Percentiles rank a stretch among this genome's conserved stretches.
phyloP scores from a whole-genome alignment of 1,140 invertebrate species.

The Thaumetopoea pityocampa region DNA sequence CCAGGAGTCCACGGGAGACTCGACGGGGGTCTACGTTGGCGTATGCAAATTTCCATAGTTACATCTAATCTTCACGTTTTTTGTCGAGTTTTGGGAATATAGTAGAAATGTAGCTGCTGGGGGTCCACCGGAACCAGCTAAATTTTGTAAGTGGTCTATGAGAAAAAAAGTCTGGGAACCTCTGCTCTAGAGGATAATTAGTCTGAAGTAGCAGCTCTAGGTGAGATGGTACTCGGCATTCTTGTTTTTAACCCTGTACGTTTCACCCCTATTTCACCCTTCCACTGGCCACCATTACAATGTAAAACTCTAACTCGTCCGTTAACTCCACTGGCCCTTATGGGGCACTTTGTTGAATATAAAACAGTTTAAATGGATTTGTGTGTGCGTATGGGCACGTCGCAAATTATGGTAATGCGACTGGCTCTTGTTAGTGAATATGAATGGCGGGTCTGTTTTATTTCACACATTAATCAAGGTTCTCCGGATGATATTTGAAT shows the following conservation, averaged over 20 bases:
- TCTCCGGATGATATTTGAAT: no score
- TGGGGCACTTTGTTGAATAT: constrained; percentile 26
- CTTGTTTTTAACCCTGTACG: constrained; percentile 12
- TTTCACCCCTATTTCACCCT: constrained; percentile 11
- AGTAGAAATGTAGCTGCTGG: no score
- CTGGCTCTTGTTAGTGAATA: constrained; percentile 17
- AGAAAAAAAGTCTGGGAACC: no score
- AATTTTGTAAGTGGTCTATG: no score
- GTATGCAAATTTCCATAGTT: no score
- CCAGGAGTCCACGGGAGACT: no score
- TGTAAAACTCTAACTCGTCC: constrained; percentile 50
- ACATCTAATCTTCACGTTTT: no score
- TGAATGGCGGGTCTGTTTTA: constrained; percentile 12
- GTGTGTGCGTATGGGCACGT: constrained; percentile 10
- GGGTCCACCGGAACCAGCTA: no score
- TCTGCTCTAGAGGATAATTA: no score
- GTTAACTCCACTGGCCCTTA: constrained; percentile 31
- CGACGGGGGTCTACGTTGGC: no score
- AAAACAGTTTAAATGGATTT: constrained; percentile 27
- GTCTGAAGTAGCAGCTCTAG: constrained; percentile 7
- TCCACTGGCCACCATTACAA: constrained; percentile 35
- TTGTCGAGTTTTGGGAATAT: no score
- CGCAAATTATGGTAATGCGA: constrained; percentile 15
- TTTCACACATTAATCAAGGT: no score
- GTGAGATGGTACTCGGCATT: constrained; percentile 5